A percentile compares a stretch with the other conserved stretches of the same genome.
phyloP scores from a whole-genome alignment of 2,888 invertebrate species.

The Lamellibrachia columna region DNA sequence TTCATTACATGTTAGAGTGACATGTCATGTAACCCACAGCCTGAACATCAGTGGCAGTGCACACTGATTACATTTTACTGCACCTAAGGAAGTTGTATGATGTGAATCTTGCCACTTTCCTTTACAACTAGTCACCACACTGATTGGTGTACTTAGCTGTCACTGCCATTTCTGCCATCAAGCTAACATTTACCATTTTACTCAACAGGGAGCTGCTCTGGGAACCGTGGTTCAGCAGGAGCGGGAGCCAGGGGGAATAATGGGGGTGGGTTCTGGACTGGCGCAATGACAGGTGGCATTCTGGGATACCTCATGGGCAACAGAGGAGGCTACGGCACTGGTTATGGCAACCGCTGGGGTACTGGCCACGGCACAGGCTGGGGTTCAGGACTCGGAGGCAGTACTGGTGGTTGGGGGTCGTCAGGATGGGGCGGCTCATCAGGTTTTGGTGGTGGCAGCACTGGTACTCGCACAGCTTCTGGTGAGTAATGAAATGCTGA shows the following conservation, averaged over 20 bases:
- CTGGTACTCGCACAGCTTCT: slow-evolving; percentile 29
- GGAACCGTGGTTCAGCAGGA: neutral
- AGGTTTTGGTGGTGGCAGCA: neutral
- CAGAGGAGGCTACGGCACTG: slow-evolving; percentile 25
- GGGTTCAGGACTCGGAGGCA: neutral
- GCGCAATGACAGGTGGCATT: slow-evolving; percentile 44
- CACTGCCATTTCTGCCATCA: neutral
- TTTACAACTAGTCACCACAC: neutral
- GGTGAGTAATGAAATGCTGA: slow-evolving; percentile 24
- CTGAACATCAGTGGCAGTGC: neutral
- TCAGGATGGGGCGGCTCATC: slow-evolving; percentile 13
- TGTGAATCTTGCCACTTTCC: neutral
- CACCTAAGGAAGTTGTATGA: neutral
- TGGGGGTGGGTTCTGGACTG: slow-evolving; percentile 47
- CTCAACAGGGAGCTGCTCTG: slow-evolving; percentile 25
- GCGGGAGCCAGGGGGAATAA: neutral
- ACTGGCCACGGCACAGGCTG: neutral
- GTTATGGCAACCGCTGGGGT: slow-evolving; percentile 8
- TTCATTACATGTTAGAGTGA: neutral
- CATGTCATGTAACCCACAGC: too few species aligned
- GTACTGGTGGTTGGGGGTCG: neutral
- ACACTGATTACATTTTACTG: neutral
- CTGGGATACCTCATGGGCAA: slow-evolving; percentile 45
- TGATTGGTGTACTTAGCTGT: neutral
- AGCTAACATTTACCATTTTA: too few species aligned